A percentile compares a stretch with the other conserved stretches of the same genome.
Evolutionary conservation across 2,797 vertebrate genomes (phyloP).

Genomic region (Threskiornis aethiopicus): DNA sequence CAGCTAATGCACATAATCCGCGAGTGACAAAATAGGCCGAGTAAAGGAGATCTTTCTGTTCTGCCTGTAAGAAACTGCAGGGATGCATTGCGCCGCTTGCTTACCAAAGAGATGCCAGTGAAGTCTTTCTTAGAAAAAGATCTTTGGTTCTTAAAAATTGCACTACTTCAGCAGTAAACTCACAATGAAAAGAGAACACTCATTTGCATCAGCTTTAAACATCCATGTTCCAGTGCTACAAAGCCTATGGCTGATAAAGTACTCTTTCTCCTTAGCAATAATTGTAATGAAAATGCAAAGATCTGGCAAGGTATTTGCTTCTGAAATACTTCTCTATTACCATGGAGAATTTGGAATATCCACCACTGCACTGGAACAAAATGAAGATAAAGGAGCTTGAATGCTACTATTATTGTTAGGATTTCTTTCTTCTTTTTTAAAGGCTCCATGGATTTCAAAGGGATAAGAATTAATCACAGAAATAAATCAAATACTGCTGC

Average conservation of each 20-base stretch:
- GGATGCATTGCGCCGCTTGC: slow-evolving; percentile 59
- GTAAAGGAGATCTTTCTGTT: slow-evolving; percentile 74
- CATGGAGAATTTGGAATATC: slow-evolving; percentile 69
- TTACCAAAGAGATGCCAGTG: slow-evolving; percentile 64
- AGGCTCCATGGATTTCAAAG: slow-evolving; percentile 16
- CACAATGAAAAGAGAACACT: slow-evolving; percentile 48
- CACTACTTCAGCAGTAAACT: slow-evolving; percentile 47
- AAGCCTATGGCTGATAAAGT: slow-evolving; percentile 63
- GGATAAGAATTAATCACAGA: slow-evolving; percentile 48
- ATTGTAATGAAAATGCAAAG: slow-evolving; percentile 59
- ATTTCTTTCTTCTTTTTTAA: slow-evolving; percentile 48
- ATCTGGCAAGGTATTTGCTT: slow-evolving; percentile 51
- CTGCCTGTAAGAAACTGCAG: slow-evolving; percentile 52
- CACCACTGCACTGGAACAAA: slow-evolving; percentile 58
- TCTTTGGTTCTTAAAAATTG: slow-evolving; percentile 44
- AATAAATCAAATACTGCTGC: slow-evolving; percentile 28
- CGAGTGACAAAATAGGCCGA: slow-evolving; percentile 61
- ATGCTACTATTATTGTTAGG: slow-evolving; percentile 61
- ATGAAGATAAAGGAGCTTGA: slow-evolving; percentile 61
- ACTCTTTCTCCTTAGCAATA: slow-evolving; percentile 33
- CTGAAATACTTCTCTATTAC: slow-evolving; percentile 64
- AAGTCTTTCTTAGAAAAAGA: slow-evolving; percentile 42
- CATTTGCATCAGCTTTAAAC: slow-evolving; percentile 69
- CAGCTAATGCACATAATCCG: slow-evolving; percentile 80
- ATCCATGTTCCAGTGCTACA: slow-evolving; percentile 15